Evolutionary conservation across 2,888 invertebrate species (phyloP), one percentile per base, ranked within the genome.

Genomic region (Toxonevra muliebris): DNA sequence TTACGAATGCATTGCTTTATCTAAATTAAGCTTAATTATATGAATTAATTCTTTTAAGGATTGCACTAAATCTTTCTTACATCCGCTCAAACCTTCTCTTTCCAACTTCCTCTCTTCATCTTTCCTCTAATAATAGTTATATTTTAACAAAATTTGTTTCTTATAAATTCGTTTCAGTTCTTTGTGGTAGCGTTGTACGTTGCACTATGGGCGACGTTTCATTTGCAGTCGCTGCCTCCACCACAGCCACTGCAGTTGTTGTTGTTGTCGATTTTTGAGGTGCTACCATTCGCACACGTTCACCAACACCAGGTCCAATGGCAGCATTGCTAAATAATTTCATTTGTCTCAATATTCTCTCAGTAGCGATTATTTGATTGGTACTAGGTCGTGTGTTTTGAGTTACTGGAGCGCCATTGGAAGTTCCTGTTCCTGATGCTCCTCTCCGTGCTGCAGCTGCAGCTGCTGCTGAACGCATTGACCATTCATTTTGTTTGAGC

Each of bases 401-500:
- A 17, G 62, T 57, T 15, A 20, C 61, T 61, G 53, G 61, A 15
- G 60, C 61, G 67, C 68, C 13, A 68, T 67, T 66, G 63, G 69
- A 64, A 20, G 69, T 43, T 48, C 53, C 53, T n/a, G 61, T 17
- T 15, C 69, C 42, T 19, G 65, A 52, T 50, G 53, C 60, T 20
- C 42, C 69, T 42, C 53, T 48, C 8, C 61, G 42, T 11, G 54
- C 20, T 10, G 19, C n/a, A 2, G 42, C 40, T 15, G 70, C 53
- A 17, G 68, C 65, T 53, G 73, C 58, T n/a, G 74, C 59, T 13
- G 75, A 77, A 13, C 82, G 80, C 80, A 85, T 85, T 7, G 85
- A 85, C 85, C 85, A 86, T 74, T 86, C 85, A 66, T 85, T 86
- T 65, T 86, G 85, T 73, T 91, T 91, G 79, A 91, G 86, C 75